phyloP scores from a whole-genome alignment of 1,140 invertebrate species.

The Drosophila simulans region DNA sequence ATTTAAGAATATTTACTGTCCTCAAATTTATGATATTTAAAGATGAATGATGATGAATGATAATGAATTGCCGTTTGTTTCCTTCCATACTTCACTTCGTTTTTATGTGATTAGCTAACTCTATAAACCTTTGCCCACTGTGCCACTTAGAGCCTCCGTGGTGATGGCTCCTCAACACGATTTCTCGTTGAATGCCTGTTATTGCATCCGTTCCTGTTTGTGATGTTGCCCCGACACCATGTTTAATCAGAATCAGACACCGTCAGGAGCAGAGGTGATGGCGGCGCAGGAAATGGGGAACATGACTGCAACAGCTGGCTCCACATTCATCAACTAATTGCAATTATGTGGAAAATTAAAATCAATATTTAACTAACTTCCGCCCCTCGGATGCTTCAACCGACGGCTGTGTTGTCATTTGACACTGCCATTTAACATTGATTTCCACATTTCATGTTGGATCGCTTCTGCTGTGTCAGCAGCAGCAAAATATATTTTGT shows the following conservation, averaged over 20 bases:
- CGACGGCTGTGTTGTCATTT: constrained; percentile 33
- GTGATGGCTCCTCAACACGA: constrained; percentile 13
- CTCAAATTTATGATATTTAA: no score
- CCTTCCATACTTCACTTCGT: background rate
- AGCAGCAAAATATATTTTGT: constrained; percentile 13
- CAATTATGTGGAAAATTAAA: constrained; percentile 76
- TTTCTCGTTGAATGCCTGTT: constrained; percentile 35
- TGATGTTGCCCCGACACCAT: constrained; percentile 46
- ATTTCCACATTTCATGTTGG: constrained; percentile 55
- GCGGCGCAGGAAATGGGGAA: constrained; percentile 32
- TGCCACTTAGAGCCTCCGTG: constrained; percentile 4
- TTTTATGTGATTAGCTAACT: background rate
- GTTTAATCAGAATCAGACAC: constrained; percentile 56
- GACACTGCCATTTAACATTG: constrained; percentile 60
- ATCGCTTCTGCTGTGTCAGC: constrained; percentile 27
- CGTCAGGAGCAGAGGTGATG: constrained; percentile 5
- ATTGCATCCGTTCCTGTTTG: constrained; percentile 36
- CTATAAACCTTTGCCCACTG: constrained; percentile 6
- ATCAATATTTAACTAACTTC: constrained; percentile 69
- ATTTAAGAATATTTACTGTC: no score
- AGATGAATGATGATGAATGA: no score
- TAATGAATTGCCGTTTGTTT: no score
- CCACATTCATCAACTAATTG: constrained; percentile 71
- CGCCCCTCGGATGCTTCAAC: constrained; percentile 7
- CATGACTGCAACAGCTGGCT: constrained; percentile 48